Base-by-base conservation (phyloP, 2,888 invertebrate genomes). In the Pemphredon lugubris region DNA sequence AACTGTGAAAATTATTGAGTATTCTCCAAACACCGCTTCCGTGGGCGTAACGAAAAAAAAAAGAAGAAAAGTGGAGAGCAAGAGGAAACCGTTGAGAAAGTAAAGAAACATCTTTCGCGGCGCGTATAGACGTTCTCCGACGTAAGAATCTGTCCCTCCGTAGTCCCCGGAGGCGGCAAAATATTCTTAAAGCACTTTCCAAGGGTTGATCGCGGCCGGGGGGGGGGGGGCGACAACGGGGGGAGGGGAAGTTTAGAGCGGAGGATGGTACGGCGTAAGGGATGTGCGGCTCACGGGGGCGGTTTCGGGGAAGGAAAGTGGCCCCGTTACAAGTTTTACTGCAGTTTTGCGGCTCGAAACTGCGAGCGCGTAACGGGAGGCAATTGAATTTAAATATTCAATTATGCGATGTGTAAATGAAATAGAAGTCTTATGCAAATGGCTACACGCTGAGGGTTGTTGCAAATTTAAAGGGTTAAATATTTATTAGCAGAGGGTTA, bases 341-440 rank as follows among this genome's bases (percentile, higher is more conserved):
- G 88, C 90, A 90, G 89, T 90, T 90, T 89, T 90, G 90, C 87
- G 89, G 89, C 89, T 88, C 84, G 87, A 88, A 90, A 90, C 86
- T 86, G 87, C 86, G 87, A 88, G 86, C 86, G 87, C 87, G 87
- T 88, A 84, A 86, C 86, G 85, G 84, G 82, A 77, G 82, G 88
- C 90, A 90, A 90, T 90, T 90, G 90, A 90, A 90, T 90, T 90
- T 90, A 90, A 90, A 89, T 89, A 89, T 90, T 90, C 90, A 88
- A 89, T 90, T 90, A 91, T 91, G 90, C 90, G 90, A 90, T 90
- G 90, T 91, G 91, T 90, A 91, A 91, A 91, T 91, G 91, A 90
- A 91, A 91, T 91, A 90, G 90, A 91, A 90, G 90, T 90, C 90
- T 90, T 90, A 91, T 91, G 91, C 91, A 91, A 91, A 91, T 91